Evolutionary conservation across 2,113 vertebrate species (phyloP), one percentile per base, ranked within the genome.

Genomic region (Capreolus pygargus): DNA sequence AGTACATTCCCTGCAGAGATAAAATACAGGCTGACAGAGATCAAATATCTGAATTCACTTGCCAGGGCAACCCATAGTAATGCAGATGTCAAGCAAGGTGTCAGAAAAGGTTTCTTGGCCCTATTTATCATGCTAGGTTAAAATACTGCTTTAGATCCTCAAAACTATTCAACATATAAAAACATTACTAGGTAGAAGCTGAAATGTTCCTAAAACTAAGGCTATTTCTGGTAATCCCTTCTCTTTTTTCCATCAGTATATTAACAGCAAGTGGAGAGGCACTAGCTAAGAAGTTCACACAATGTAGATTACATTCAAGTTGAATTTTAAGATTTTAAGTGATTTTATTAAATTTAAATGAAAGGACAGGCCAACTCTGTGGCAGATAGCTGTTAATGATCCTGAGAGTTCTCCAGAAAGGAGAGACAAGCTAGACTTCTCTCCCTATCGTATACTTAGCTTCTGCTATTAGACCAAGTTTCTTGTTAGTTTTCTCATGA

Each of bases 1-100:
- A 97, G 95, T 17, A 78, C 74, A 85, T 96, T 96, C 50, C 83
- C 91, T 93, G 87, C 45, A 89, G 45, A 95, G 27, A 96, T 36
- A 96, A 5, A 93, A 82, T 50, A 93, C 1, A 79, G 54, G 54
- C 2, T 93, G 61, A 83, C 23, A 84, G n/a, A 50, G n/a, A 27
- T 64, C 43, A 60, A 84, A 43, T 52, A 86, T n/a, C 30, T 76
- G 45, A 27, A 57, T 25, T 89, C 25, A 76, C 17, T 2, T 67
- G 21, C 19, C 11, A 39, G 12, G 21, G 27, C 4, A 60, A 47
- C 6, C 4, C n/a, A 25, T 27, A 74, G 3, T 33, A 43, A 93
- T 14, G 19, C 55, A 92, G 55, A 47, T 67, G 78, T 36, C 61
- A 91, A 5, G 27, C 11, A 90, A 87, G 43, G n/a, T 83, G 4